Percentiles rank a stretch among this genome's conserved stretches.
phyloP scores from a whole-genome alignment of 2,888 invertebrate species.

The Corbicula japonica region DNA sequence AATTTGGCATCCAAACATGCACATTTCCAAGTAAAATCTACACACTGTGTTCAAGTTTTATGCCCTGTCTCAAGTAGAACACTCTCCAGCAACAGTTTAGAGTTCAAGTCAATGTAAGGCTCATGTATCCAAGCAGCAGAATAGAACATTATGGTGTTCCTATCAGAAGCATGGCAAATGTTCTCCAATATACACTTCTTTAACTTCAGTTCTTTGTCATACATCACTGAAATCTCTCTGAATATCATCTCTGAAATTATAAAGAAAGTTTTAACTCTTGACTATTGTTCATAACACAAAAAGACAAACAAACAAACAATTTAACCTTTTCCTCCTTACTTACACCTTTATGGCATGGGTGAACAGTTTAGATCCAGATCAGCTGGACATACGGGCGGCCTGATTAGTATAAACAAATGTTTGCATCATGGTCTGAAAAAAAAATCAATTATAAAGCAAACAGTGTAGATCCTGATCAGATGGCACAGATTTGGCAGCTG shows the following conservation, averaged over 20 bases:
- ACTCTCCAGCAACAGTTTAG: slow-evolving; percentile 74
- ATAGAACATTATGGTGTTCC: slow-evolving; percentile 87
- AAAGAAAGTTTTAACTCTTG: slow-evolving; percentile 10
- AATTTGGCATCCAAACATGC: too few relatives aligned
- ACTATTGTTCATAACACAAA: neutral
- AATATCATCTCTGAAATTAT: slow-evolving; percentile 72
- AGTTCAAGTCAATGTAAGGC: slow-evolving; percentile 83
- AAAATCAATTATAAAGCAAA: too few relatives aligned
- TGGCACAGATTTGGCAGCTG: too few relatives aligned
- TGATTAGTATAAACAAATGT: neutral
- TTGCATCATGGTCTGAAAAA: neutral
- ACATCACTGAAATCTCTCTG: slow-evolving; percentile 82
- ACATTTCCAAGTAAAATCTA: too few relatives aligned
- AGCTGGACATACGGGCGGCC: neutral
- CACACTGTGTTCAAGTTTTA: slow-evolving; percentile 69
- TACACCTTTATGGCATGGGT: neutral
- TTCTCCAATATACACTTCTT: slow-evolving; percentile 86
- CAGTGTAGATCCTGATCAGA: too few relatives aligned
- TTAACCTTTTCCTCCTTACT: neutral
- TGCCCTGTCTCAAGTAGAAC: slow-evolving; percentile 83
- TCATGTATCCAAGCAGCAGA: slow-evolving; percentile 88
- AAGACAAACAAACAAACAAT: neutral
- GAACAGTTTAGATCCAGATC: neutral
- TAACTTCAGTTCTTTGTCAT: slow-evolving; percentile 86
- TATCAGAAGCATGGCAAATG: slow-evolving; percentile 86